These are phyloP conservation scores for Palythoa caribaeorum DNA, from an alignment of 92 coral and sea anemone genomes.

Conservation along the genomic window DNA sequence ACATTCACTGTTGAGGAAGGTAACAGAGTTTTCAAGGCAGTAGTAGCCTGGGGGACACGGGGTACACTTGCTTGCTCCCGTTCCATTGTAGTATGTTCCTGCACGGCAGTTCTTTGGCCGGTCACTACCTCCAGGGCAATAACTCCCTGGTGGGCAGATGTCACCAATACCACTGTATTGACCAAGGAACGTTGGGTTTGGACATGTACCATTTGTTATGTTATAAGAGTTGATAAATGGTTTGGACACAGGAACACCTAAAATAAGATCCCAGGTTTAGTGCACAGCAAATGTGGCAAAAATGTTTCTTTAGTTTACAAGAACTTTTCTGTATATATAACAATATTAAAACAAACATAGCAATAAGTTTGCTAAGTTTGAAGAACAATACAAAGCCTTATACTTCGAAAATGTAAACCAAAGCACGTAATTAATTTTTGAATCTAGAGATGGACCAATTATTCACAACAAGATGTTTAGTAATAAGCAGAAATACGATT, in stretches of 20 bases:
- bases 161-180: constrained; percentile 96
- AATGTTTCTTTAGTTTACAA: background rate
- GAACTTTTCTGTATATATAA: too few relatives aligned
- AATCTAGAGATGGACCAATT: too few relatives aligned
- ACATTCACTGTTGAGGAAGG: constrained; percentile 71
- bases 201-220: constrained; percentile 86
- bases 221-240: constrained; percentile 93
- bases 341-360: too few relatives aligned
- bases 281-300: too few relatives aligned
- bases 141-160: constrained; percentile 95
- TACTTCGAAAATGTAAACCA: too few relatives aligned
- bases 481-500: too few relatives aligned
- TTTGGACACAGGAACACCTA: constrained; percentile 84
- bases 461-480: too few relatives aligned
- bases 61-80: constrained; percentile 79
- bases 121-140: constrained; percentile 76
- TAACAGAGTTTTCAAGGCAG: constrained; percentile 71
- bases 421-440: too few relatives aligned
- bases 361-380: too few relatives aligned
- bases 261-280: background rate
- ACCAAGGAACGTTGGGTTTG: constrained; percentile 86
- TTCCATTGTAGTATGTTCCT: constrained; percentile 87
- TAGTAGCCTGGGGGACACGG: constrained; percentile 88
- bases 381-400: too few relatives aligned
- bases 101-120: constrained; percentile 72